Evolutionary conservation across 2,888 invertebrate genomes (phyloP).

Genomic region (Amphipoea oculea): DNA sequence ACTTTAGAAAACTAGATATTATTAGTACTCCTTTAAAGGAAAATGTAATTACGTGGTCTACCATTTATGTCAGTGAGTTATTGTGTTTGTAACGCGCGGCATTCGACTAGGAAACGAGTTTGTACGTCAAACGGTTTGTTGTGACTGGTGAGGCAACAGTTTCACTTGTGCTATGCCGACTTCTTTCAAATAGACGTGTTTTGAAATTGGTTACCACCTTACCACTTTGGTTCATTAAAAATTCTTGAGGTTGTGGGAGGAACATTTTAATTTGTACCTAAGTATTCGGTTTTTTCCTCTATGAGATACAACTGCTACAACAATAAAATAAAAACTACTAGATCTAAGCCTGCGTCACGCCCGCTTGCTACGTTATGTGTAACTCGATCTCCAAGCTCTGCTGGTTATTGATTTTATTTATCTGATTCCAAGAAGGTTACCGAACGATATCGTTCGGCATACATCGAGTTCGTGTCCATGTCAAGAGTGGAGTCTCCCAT

Average conservation of each 20-base stretch:
- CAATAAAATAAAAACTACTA: conserved; percentile 5
- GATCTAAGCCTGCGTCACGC: conserved; percentile 5
- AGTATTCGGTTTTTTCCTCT: conserved; percentile 1
- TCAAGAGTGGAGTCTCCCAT: conserved; percentile 45
- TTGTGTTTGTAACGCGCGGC: conserved; percentile 65
- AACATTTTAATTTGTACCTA: neutral
- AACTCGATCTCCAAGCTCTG: conserved; percentile 28
- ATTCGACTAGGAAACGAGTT: conserved; percentile 74
- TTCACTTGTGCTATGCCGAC: conserved; percentile 42
- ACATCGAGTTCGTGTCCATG: conserved; percentile 26
- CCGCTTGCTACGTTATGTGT: conserved; percentile 8
- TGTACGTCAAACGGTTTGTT: conserved; percentile 60
- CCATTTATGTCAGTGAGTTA: conserved; percentile 70
- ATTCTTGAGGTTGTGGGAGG: conserved; percentile 6
- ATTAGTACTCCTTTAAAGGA: conserved; percentile 74
- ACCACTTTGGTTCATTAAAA: neutral
- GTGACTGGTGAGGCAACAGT: conserved; percentile 49
- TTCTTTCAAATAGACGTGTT: conserved; percentile 31
- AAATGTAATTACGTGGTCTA: conserved; percentile 73
- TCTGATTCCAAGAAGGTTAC: conserved; percentile 43
- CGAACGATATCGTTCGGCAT: conserved; percentile 42
- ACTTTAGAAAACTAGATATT: conserved; percentile 73
- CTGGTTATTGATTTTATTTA: conserved; percentile 42
- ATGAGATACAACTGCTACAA: conserved; percentile 15
- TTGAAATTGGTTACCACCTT: conserved; percentile 11